Conservation (phyloP, 2,113 vertebrate species). For the Coptodon bakossiorum region DNA sequence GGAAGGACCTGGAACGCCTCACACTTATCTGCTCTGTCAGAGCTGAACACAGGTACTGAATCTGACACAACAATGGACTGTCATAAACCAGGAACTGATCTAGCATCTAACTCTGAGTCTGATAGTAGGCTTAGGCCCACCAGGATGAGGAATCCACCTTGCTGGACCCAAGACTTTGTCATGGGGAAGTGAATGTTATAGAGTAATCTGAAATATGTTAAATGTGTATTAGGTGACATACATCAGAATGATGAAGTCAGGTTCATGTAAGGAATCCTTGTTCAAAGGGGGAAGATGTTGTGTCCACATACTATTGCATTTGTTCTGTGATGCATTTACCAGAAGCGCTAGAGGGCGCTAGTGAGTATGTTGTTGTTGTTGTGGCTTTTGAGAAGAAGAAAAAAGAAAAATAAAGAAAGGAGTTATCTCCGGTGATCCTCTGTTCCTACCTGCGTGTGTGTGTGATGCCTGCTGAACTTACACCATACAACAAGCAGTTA, state of each 20-base stretch:
- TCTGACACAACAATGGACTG: background rate
- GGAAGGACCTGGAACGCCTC: background rate
- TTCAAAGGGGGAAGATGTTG: background rate
- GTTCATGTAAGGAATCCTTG: background rate
- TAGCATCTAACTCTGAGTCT: too few species aligned
- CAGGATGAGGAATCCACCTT: background rate
- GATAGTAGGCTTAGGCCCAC: background rate
- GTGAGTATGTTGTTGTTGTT: background rate
- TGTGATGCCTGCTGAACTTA: background rate
- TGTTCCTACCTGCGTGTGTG: background rate
- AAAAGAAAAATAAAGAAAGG: rapidly evolving
- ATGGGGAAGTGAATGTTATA: background rate
- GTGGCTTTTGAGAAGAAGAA: background rate
- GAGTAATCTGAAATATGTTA: background rate
- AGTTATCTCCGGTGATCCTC: background rate
- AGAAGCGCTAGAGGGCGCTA: background rate
- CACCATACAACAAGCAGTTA: background rate
- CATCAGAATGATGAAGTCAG: rapidly evolving
- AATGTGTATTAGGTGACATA: background rate
- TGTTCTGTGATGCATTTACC: background rate
- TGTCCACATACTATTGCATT: background rate
- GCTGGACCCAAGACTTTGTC: background rate
- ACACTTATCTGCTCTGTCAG: background rate
- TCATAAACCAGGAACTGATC: background rate
- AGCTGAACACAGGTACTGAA: rapidly evolving